phyloP scores from a whole-genome alignment of 64 coral and sea anemone species.

The Orbicella faveolata region DNA sequence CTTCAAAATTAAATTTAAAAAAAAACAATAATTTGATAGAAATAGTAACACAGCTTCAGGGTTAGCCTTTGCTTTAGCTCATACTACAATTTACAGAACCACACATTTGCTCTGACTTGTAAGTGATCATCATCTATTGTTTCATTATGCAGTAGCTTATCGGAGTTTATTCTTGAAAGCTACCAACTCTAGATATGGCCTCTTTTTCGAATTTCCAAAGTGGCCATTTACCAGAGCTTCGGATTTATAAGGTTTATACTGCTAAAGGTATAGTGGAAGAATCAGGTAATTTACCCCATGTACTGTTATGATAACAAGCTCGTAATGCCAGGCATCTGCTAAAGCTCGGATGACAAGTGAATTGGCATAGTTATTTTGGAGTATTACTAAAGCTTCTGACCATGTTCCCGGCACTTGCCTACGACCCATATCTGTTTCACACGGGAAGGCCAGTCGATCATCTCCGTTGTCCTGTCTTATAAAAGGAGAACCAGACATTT shows the following conservation, averaged over 20 bases:
- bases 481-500: conserved; percentile 2
- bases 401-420: conserved; percentile 20
- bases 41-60: too few relatives aligned
- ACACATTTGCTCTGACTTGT: too few relatives aligned
- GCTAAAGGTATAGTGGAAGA: conserved; percentile 19
- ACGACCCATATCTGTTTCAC: conserved; percentile 31
- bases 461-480: conserved; percentile 25
- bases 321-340: conserved; percentile 35
- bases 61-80: too few relatives aligned
- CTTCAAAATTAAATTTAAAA: neutral
- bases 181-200: too few relatives aligned
- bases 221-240: too few relatives aligned
- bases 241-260: neutral
- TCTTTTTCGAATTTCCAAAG: too few relatives aligned
- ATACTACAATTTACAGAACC: too few relatives aligned
- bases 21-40: too few relatives aligned
- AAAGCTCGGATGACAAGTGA: conserved; percentile 27
- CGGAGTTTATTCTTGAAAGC: too few relatives aligned
- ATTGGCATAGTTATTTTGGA: conserved; percentile 19
- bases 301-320: conserved; percentile 45
- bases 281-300: conserved; percentile 52
- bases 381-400: conserved; percentile 31
- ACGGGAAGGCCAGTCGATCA: conserved; percentile 21
- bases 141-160: too few relatives aligned
- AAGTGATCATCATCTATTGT: too few relatives aligned